Evolutionary conservation across 2,113 vertebrate genomes (phyloP), one percentile per base, ranked within the genome.

Genomic region (Fregetta grallaria): DNA sequence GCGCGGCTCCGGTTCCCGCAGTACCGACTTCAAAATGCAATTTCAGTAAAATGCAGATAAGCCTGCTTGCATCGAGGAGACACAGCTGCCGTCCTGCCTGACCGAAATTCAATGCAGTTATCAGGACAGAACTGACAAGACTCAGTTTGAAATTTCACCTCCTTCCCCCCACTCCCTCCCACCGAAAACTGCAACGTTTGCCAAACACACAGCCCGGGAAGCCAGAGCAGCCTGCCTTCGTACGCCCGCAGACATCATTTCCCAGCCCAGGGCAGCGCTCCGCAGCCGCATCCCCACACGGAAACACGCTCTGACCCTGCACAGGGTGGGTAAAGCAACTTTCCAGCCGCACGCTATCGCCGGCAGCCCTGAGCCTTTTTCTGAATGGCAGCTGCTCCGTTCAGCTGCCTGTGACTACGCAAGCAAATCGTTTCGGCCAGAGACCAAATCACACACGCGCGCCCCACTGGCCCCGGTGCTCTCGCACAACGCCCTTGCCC

Each of bases 191-290:
- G 66, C 47, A 15, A 17, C 13, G 1, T 5, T 23, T 4, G 8
- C 40, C 26, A 40, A 25, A 30, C 16, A 2, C 16, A 1, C 11
- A 10, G 15, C 4, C 42, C 19, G 1, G 58, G 29, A 8, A 55
- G 34, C 25, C 6, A 2, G 9, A 19, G 61, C 67, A 23, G 34
- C 1, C 13, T 12, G n/a, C 38, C 29, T 13, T 8, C 11, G 0
- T 4, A 2, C 2, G 4, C 52, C 82, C 8, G 4, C 63, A 22
- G 45, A 9, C 75, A 27, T 5, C 19, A 15, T 7, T 12, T 20
- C 72, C 56, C 38, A 13, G 71, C 23, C 56, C 44, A 6, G 27
- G 44, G 53, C 34, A 34, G 53, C 7, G 6, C 47, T 26, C 82
- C 7, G 8, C 81, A 40, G 67, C 45, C 13, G 7, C 74, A 38